A percentile compares a stretch with the other conserved stretches of the same genome.
These are phyloP conservation scores for Etia nguti DNA, from an alignment of 2,113 vertebrate genomes.

Conservation along the genomic window DNA sequence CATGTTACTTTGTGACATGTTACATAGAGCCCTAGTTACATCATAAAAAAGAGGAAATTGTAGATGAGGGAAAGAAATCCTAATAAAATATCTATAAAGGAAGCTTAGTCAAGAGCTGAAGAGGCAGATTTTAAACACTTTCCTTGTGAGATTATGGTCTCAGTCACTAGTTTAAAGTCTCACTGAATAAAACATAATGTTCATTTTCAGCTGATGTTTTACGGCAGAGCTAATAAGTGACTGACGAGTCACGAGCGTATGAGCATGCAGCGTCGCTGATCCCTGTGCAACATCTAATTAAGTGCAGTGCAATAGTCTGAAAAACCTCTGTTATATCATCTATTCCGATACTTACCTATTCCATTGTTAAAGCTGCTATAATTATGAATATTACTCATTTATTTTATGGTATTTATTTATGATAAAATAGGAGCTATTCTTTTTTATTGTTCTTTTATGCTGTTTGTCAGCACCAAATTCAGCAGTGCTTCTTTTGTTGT, in stretches of 20 bases:
- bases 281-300: neutral
- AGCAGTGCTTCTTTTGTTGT: fast-evolving
- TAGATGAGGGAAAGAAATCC: neutral
- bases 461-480: neutral
- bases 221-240: neutral
- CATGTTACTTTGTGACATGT: neutral
- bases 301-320: neutral
- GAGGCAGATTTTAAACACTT: neutral
- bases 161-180: neutral
- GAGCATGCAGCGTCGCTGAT: neutral
- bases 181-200: neutral
- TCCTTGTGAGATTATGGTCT: neutral
- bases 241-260: neutral
- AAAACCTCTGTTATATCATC: neutral
- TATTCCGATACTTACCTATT: fast-evolving
- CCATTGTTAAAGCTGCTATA: neutral
- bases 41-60: neutral
- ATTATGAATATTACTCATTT: fast-evolving
- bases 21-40: fast-evolving
- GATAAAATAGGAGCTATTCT: neutral
- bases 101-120: neutral
- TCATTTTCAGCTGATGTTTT: neutral
- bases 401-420: neutral
- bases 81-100: fast-evolving
- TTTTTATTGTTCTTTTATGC: neutral